Conservation (phyloP, 1,140 invertebrate genomes). For the Platyscapa corneri region DNA sequence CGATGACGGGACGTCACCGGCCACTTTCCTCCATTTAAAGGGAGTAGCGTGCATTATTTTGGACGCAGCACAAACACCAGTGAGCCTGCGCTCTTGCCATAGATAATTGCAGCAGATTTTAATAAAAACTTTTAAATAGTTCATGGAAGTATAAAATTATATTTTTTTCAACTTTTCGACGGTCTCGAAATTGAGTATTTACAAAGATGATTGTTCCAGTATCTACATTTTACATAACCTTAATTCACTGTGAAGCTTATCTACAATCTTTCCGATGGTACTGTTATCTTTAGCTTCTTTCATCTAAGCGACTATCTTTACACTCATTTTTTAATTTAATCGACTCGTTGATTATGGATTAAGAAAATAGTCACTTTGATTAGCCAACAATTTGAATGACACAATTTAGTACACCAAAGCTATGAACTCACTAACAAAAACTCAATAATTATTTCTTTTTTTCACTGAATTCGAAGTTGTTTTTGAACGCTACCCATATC, state of each 20-base stretch:
- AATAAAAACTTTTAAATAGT: slow-evolving; percentile 19
- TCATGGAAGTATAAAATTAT: slow-evolving; percentile 14
- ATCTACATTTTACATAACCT: slow-evolving; percentile 55
- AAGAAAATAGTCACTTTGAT: background rate
- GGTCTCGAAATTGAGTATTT: slow-evolving; percentile 44
- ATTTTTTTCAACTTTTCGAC: slow-evolving; percentile 13
- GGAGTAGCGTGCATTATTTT: slow-evolving; percentile 53
- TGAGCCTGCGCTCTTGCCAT: slow-evolving; percentile 39
- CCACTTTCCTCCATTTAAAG: slow-evolving; percentile 51
- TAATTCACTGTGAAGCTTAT: slow-evolving; percentile 50
- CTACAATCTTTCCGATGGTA: slow-evolving; percentile 22
- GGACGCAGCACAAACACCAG: slow-evolving; percentile 44
- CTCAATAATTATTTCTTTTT: background rate
- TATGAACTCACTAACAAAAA: background rate
- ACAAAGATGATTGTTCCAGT: slow-evolving; percentile 50
- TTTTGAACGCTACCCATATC: slow-evolving; percentile 46
- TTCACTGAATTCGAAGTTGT: slow-evolving; percentile 15
- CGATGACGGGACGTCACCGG: slow-evolving; percentile 51
- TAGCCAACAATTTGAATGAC: background rate
- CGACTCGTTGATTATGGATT: slow-evolving; percentile 33
- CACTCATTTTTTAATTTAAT: slow-evolving; percentile 21
- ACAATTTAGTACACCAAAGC: background rate
- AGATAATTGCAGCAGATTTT: slow-evolving; percentile 11
- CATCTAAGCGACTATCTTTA: slow-evolving; percentile 15
- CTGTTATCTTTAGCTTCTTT: slow-evolving; percentile 45